phyloP scores from a whole-genome alignment of 2,888 invertebrate genomes.

The Lissonota sp. region DNA sequence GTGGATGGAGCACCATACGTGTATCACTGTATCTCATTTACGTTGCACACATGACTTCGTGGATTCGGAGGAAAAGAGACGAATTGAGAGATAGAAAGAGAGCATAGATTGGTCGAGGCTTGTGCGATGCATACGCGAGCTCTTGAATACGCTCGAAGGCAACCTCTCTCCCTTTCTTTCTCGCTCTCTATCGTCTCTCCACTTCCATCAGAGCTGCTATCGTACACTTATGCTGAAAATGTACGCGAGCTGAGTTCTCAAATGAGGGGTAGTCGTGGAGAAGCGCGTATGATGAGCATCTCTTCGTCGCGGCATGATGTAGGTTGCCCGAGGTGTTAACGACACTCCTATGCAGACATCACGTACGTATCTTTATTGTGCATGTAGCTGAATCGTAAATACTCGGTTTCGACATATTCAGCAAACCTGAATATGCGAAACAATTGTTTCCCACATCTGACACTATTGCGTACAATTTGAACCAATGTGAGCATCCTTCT shows the following conservation, averaged over 20 bases:
- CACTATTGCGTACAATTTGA: too few species aligned
- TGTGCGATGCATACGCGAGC: slow-evolving; percentile 35
- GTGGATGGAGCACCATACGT: slow-evolving; percentile 44
- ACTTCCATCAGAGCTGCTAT: slow-evolving; percentile 14
- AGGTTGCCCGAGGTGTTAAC: slow-evolving; percentile 53
- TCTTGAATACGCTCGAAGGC: slow-evolving; percentile 56
- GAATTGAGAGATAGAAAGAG: slow-evolving; percentile 4
- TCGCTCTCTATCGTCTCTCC: slow-evolving; percentile 6
- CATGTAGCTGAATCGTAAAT: too few species aligned
- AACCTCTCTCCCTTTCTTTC: not conserved
- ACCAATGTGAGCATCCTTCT: too few species aligned
- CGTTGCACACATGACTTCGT: slow-evolving; percentile 44
- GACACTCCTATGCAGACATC: slow-evolving; percentile 30
- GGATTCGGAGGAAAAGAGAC: slow-evolving; percentile 12
- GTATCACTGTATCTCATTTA: slow-evolving; percentile 26
- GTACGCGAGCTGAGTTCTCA: slow-evolving; percentile 43
- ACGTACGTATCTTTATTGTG: not conserved
- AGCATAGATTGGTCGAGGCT: slow-evolving; percentile 40
- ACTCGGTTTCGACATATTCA: too few species aligned
- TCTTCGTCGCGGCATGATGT: slow-evolving; percentile 40
- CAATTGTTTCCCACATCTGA: too few species aligned
- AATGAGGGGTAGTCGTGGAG: slow-evolving; percentile 41
- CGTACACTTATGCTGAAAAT: slow-evolving; percentile 29
- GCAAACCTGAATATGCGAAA: too few species aligned
- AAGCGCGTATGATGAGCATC: slow-evolving; percentile 57